phyloP scores from a whole-genome alignment of 2,113 vertebrate species.

The Siniperca chuatsi region DNA sequence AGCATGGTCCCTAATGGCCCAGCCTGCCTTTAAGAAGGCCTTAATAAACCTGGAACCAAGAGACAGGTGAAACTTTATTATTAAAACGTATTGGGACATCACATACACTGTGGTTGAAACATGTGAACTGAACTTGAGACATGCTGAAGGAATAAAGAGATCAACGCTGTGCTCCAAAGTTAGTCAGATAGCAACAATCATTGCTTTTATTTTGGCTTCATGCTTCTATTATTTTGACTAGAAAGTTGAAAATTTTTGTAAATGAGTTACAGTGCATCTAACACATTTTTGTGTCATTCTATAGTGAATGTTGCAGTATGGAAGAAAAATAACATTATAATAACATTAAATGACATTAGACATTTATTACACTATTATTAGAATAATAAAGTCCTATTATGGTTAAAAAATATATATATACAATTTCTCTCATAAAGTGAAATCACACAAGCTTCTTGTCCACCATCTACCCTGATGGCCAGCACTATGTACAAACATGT shows the following conservation, averaged over 20 bases:
- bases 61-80: not conserved
- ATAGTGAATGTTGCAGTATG: not conserved
- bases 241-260: not conserved
- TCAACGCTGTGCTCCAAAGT: not conserved
- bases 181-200: not conserved
- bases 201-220: not conserved
- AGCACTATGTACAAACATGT: not conserved
- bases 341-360: not conserved
- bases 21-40: conserved; percentile 30
- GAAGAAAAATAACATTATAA: not conserved
- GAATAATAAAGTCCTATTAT: not conserved
- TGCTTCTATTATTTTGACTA: not conserved
- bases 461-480: conserved; percentile 28
- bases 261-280: not conserved
- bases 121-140: conserved; percentile 5
- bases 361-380: not conserved
- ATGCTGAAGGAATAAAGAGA: not conserved
- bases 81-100: not conserved
- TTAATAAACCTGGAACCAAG: conserved; percentile 50
- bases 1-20: conserved; percentile 56
- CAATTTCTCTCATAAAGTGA: not conserved
- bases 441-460: conserved; percentile 12
- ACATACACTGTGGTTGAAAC: not conserved
- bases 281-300: not conserved
- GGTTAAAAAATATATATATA: not conserved